Evolutionary conservation across 2,797 vertebrate species (phyloP), one percentile per base, ranked within the genome.

Genomic region (Apogon hyalosoma): DNA sequence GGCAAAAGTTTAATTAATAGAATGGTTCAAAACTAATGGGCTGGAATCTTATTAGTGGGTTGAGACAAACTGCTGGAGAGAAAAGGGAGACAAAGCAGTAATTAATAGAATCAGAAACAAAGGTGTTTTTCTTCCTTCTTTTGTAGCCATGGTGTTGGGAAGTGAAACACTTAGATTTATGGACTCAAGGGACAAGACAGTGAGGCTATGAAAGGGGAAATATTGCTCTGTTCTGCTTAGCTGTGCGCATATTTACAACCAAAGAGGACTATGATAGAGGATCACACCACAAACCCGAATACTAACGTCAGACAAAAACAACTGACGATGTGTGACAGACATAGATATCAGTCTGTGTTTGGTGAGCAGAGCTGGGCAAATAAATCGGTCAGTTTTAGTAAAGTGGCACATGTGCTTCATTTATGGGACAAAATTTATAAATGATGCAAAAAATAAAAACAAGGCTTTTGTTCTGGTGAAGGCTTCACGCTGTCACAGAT

Each of bases 31-130:
- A 87, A 73, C 62, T 74, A 87, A 89, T 88, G 56, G 47, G 56
- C 74, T 82, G 54, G 63, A 83, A 79, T 85, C 69, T 80, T 86
- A 84, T 86, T 80, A 82, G 66, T 79, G 77, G 63, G 79, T 86
- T 82, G 51, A 82, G 66, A 80, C 73, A 73, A 75, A 77, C 70
- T 61, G 61, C 16, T 14, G 47, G 36, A 65, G 52, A 78, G 74
- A 75, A 70, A 43, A 40, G 55, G 57, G 53, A 70, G 68, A 78
- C 55, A 50, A 56, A 71, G 57, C 15, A 38, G 62, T 84, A 87
- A 87, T 87, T 84, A 86, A 83, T 75, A 65, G 59, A 72, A 69
- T 63, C 48, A 58, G 63, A 81, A 83, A 79, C 62, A 73, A 78
- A 86, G 68, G 66, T 85, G 83, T 82, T 86, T 83, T 78, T 81